Percentiles rank a stretch among this genome's conserved stretches.
These are phyloP conservation scores for Plutomurus gul DNA, from an alignment of 1,140 invertebrate species.

Conservation along the genomic window DNA sequence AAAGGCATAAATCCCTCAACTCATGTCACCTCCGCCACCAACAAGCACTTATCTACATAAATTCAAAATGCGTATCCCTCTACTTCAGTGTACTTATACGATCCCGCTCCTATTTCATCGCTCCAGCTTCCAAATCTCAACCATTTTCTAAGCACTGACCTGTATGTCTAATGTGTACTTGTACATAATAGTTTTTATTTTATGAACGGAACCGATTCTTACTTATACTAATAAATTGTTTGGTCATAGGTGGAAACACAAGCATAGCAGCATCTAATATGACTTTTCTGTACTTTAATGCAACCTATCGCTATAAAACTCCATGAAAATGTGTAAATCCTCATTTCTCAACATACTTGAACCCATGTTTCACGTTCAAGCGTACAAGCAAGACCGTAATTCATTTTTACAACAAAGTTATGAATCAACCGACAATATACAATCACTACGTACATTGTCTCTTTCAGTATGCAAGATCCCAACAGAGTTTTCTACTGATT, in stretches of 20 bases:
- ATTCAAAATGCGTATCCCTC: neutral
- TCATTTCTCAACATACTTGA: too few relatives aligned
- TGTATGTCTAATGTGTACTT: too few relatives aligned
- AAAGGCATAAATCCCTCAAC: neutral
- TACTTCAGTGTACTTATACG: neutral
- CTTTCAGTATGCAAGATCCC: neutral
- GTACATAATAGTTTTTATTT: too few relatives aligned
- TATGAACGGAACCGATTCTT: too few relatives aligned
- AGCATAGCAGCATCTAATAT: neutral
- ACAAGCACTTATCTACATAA: neutral
- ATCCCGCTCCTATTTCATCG: too few relatives aligned
- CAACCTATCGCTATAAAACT: too few relatives aligned
- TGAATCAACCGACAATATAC: conserved; percentile 27
- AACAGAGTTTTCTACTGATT: neutral
- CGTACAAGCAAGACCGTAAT: neutral
- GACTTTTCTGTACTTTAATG: too few relatives aligned
- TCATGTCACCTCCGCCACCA: neutral
- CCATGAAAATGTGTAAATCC: too few relatives aligned
- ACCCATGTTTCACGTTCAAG: too few relatives aligned
- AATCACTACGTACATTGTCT: conserved; percentile 26
- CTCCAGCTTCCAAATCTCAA: too few relatives aligned
- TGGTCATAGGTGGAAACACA: neutral
- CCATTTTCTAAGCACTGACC: too few relatives aligned
- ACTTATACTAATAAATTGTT: neutral
- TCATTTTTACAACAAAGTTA: conserved; percentile 25